Conservation (phyloP, 1,140 invertebrate species). For the Chionoecetes opilio region DNA sequence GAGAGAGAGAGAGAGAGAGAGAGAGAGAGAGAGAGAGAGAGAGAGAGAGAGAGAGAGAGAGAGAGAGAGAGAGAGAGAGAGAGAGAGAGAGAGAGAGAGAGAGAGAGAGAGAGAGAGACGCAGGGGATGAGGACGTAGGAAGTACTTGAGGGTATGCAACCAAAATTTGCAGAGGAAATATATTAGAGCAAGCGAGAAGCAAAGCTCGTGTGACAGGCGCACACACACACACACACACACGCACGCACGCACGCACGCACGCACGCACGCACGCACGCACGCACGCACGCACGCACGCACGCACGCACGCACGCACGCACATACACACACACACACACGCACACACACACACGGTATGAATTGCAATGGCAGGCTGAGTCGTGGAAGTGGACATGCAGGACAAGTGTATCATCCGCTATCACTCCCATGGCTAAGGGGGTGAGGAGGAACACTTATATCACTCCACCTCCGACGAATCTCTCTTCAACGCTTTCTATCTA, state of each 20-base stretch:
- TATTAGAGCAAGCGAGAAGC: no score
- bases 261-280: background rate
- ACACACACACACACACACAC: background rate
- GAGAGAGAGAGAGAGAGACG: background rate
- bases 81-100: conserved; percentile 18
- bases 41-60: conserved; percentile 27
- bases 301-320: background rate
- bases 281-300: background rate
- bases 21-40: conserved; percentile 27
- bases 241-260: background rate
- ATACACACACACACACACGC: background rate
- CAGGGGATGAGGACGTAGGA: background rate
- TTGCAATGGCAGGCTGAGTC: background rate
- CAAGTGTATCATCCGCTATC: background rate
- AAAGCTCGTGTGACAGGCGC: no score
- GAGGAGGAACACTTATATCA: no score
- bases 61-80: conserved; percentile 27
- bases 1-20: conserved; percentile 27
- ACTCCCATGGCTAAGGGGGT: no score
- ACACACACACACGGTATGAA: background rate
- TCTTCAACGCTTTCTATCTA: no score
- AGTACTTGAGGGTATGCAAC: no score
- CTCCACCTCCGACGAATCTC: no score
- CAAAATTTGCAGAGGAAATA: no score
- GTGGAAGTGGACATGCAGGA: background rate